Base-by-base conservation (phyloP, 2,888 invertebrate species). In the Hyles lineata region DNA sequence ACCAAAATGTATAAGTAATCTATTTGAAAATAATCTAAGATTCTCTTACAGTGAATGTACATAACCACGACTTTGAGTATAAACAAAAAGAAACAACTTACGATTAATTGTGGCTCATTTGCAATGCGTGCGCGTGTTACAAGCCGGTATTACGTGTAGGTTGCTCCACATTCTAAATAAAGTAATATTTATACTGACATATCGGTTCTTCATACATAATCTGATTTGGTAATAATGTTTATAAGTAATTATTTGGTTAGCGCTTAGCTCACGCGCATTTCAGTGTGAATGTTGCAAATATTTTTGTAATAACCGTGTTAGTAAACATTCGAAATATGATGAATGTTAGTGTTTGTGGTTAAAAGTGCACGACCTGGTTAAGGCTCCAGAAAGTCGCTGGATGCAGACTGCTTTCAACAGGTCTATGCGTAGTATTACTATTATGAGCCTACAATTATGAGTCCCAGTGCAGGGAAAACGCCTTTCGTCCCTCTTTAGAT, bases 101-200 rank as follows among this genome's bases (percentile, higher is more conserved):
- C 15, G 35, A 17, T 15, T 67, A 67, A 63, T 23, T 25, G 23
- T n/a, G 7, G n/a, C 6, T 67, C 43, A 67, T 50, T 63, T 50
- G 50, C 23, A 67, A 67, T 67, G 43, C 23, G 21, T 23, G 67
- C 21, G 50, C 17, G 67, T 67, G 67, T 67, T 43, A 67, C 67
- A 43, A 32, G 21, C n/a, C 6, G 32, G 35, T 21, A 50, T 67
- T 50, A 67, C 50, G 23, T 50, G 63, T 43, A 21, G 15, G 43
- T 23, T 67, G 23, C 50, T 67, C 67, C 50, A 67, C 11, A 23
- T 67, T 50, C 21, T 50, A 50, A 67, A 67, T 17, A 21, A 11
- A 67, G n/a, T 63, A 63, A 62, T 62, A 63, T 43, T 21, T 11
- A 67, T 11, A 43, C 43, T 23, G 43, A 67, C 43, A 50, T 17